These are phyloP conservation scores for Pantherophis guttatus DNA, from an alignment of 2,113 vertebrate genomes.

Conservation along the genomic window DNA sequence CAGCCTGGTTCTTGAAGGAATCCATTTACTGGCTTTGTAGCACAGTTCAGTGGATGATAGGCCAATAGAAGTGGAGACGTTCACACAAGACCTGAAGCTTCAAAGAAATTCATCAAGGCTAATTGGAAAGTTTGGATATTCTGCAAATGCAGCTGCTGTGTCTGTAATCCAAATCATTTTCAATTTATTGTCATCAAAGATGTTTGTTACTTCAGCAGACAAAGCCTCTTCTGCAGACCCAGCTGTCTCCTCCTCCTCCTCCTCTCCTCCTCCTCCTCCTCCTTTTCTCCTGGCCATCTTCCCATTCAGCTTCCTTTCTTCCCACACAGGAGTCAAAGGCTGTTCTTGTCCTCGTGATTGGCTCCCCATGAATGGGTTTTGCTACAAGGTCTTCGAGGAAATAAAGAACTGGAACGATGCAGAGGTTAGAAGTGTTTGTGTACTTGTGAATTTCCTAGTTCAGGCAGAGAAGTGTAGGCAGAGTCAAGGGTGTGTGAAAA, in stretches of 20 bases:
- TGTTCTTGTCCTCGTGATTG: not conserved
- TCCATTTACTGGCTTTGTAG: no score
- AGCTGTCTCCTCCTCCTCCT: not conserved
- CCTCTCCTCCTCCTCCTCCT: no score
- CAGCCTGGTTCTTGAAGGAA: no score
- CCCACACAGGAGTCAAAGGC: not conserved
- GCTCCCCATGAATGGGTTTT: accelerated
- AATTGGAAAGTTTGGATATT: not conserved
- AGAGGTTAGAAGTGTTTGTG: not conserved
- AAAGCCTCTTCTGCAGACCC: not conserved
- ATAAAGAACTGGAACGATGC: not conserved
- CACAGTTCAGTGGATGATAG: no score
- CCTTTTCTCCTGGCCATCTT: not conserved
- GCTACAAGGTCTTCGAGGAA: not conserved
- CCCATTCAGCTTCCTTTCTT: not conserved
- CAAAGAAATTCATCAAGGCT: not conserved
- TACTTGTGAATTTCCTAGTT: not conserved
- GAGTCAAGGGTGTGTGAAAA: not conserved
- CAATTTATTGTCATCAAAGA: not conserved
- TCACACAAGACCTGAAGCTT: not conserved
- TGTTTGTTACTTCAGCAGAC: not conserved
- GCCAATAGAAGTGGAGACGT: no score
- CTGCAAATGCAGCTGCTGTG: not conserved
- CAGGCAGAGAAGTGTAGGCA: not conserved
- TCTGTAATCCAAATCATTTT: not conserved